Evolutionary conservation across 2,888 invertebrate genomes (phyloP).

Genomic region (Lypha dubia): DNA sequence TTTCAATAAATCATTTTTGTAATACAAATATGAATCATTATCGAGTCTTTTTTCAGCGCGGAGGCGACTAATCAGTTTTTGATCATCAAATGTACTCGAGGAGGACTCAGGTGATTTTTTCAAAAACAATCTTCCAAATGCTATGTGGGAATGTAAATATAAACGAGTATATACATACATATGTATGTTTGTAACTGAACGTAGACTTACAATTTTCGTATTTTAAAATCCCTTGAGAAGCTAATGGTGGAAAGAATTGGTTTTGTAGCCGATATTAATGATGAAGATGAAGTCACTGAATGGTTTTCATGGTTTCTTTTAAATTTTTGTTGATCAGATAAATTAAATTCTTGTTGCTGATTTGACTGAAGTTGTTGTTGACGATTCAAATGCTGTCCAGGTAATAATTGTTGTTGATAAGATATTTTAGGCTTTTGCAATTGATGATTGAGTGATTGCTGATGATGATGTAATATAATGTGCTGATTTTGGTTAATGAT

Average conservation of each 20-base stretch:
- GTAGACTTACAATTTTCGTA: conserved; percentile 54
- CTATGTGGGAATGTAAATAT: no score
- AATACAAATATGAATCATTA: no score
- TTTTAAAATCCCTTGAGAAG: conserved; percentile 41
- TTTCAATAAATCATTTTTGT: no score
- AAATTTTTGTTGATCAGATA: conserved; percentile 35
- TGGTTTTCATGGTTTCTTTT: conserved; percentile 15
- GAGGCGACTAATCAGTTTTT: no score
- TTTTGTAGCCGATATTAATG: conserved; percentile 36
- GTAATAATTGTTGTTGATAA: conserved; percentile 35
- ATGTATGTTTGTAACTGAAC: neutral
- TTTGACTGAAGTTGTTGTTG: conserved; percentile 14
- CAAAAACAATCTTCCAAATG: no score
- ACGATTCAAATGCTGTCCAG: conserved; percentile 13
- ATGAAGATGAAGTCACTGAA: conserved; percentile 7
- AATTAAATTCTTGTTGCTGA: conserved; percentile 42
- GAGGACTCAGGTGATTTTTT: no score
- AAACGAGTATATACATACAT: neutral
- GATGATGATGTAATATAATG: conserved; percentile 1
- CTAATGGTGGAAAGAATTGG: conserved; percentile 28
- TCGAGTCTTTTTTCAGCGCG: no score
- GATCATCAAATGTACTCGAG: no score
- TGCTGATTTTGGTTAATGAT: conserved; percentile 61
- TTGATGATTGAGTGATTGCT: conserved; percentile 24
- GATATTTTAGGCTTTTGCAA: conserved; percentile 8